These are phyloP conservation scores for Camelus dromedarius DNA, from an alignment of 2,113 vertebrate genomes.

Conservation along the genomic window DNA sequence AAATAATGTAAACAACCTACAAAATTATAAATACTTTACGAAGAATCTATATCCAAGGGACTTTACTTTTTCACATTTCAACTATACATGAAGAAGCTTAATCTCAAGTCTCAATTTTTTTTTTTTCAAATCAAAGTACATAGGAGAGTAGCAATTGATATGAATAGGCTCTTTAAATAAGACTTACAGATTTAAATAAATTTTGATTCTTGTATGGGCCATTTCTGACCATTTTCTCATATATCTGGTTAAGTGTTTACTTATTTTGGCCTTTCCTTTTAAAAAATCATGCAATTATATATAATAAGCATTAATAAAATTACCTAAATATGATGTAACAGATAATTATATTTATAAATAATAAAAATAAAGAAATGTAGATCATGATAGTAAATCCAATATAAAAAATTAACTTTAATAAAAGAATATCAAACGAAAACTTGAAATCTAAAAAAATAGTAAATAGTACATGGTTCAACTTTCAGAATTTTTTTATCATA, in stretches of 20 bases:
- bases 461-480: background rate
- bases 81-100: background rate
- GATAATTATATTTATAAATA: background rate
- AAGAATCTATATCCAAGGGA: background rate
- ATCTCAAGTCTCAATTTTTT: background rate
- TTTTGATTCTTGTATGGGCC: background rate
- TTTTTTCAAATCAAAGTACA: background rate
- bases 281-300: background rate
- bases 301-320: background rate
- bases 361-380: background rate
- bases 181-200: background rate
- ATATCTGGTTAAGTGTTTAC: background rate
- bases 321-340: background rate
- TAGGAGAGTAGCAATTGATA: background rate
- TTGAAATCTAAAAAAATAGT: background rate
- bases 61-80: background rate
- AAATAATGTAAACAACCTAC: background rate
- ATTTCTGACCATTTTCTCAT: background rate
- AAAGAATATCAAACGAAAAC: background rate
- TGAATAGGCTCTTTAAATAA: background rate
- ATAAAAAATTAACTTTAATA: background rate
- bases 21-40: slow-evolving; percentile 2
- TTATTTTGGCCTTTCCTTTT: background rate
- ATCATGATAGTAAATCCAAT: background rate
- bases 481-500: background rate